Evolutionary conservation across 1,140 invertebrate genomes (phyloP).

Genomic region (Drosophila paulistorum): DNA sequence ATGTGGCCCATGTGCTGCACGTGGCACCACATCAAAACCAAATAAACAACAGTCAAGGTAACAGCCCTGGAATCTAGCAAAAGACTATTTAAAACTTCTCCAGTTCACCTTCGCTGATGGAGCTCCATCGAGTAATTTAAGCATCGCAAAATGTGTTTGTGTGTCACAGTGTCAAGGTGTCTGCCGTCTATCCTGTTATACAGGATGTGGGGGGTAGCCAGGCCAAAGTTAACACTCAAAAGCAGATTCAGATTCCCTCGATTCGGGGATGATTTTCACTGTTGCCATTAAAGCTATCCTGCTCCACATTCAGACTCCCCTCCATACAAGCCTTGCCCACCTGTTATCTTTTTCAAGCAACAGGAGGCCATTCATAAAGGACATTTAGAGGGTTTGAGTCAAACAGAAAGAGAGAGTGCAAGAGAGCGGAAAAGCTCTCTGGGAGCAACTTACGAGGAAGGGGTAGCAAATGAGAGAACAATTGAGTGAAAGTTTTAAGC

Average conservation of each 20-base stretch:
- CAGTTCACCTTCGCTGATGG: constrained; percentile 18
- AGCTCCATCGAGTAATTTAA: constrained; percentile 42
- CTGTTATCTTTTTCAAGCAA: constrained; percentile 72
- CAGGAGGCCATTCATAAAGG: constrained; percentile 77
- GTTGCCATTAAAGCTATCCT: constrained; percentile 28
- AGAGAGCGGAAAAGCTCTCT: background rate
- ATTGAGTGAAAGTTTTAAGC: constrained; percentile 45
- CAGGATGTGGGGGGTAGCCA: background rate
- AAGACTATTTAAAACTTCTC: constrained; percentile 7
- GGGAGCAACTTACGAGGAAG: background rate
- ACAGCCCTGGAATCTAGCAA: constrained; percentile 50
- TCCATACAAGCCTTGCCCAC: constrained; percentile 56
- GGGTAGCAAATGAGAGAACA: constrained; percentile 6
- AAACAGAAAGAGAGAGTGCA: constrained; percentile 25
- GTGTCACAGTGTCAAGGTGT: constrained; percentile 76
- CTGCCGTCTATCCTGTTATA: background rate
- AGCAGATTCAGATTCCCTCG: constrained; percentile 37
- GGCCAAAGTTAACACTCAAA: constrained; percentile 45
- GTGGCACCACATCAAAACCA: constrained; percentile 23
- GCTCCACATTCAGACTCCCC: constrained; percentile 28
- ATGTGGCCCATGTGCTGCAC: background rate
- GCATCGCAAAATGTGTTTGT: constrained; percentile 44
- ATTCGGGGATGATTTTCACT: constrained; percentile 25
- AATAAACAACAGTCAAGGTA: constrained; percentile 61
- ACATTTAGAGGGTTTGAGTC: constrained; percentile 16